Evolutionary conservation across 2,888 invertebrate genomes (phyloP).

Genomic region (Chrysolina oricalcia): DNA sequence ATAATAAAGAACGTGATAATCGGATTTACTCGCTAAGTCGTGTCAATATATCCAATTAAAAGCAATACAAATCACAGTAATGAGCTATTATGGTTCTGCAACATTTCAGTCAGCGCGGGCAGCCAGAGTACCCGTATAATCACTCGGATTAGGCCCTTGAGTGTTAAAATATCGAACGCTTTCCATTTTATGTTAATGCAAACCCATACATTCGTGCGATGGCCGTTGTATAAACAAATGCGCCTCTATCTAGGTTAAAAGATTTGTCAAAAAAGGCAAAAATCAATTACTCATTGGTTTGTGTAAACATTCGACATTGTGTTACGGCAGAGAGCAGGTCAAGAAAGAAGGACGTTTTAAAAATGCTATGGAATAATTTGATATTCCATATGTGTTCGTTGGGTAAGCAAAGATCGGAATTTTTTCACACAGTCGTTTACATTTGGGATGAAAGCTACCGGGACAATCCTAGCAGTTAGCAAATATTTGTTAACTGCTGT

Average conservation of each 20-base stretch:
- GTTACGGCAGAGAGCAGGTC: conserved; percentile 16
- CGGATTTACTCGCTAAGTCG: background rate
- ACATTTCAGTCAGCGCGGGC: conserved; percentile 17
- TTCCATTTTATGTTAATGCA: conserved; percentile 44
- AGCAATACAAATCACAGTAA: conserved; percentile 10
- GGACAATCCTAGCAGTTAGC: conserved; percentile 9
- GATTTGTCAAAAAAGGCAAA: conserved; percentile 51
- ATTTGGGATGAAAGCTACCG: background rate
- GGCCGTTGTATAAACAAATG: conserved; percentile 36
- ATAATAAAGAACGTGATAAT: background rate
- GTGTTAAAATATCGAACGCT: conserved; percentile 38
- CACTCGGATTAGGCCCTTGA: conserved; percentile 17
- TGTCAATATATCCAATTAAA: conserved; percentile 19
- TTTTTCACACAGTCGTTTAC: background rate
- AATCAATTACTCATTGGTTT: conserved; percentile 47
- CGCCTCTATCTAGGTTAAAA: conserved; percentile 50
- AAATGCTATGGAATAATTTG: conserved; percentile 27
- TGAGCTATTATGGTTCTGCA: conserved; percentile 10
- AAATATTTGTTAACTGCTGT: background rate
- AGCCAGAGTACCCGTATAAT: background rate
- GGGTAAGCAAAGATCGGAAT: background rate
- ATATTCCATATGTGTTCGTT: background rate
- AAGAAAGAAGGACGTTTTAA: conserved; percentile 29
- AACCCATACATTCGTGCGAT: conserved; percentile 19
- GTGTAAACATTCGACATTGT: conserved; percentile 35